A percentile compares a stretch with the other conserved stretches of the same genome.
These are phyloP conservation scores for Ptiloglossa arizonensis DNA, from an alignment of 1,140 invertebrate species.

Conservation along the genomic window DNA sequence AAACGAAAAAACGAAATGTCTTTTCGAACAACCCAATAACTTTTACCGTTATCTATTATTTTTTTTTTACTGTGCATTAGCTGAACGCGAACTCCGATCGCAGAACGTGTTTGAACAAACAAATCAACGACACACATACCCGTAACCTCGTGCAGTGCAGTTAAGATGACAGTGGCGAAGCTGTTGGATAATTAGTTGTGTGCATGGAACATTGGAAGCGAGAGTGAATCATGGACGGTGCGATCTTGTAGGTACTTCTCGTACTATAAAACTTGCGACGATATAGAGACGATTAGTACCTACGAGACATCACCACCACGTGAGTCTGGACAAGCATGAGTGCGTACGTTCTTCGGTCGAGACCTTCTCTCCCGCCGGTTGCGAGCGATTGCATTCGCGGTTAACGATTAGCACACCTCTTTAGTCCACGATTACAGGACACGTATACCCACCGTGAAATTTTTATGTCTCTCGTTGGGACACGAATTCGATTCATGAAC, in stretches of 20 bases:
- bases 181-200: background rate
- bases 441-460: too few relatives aligned
- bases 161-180: background rate
- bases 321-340: background rate
- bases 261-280: constrained; percentile 52
- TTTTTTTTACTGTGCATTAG: too few relatives aligned
- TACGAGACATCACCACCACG: constrained; percentile 13
- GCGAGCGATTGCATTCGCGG: background rate
- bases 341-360: background rate
- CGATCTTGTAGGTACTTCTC: constrained; percentile 49
- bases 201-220: background rate
- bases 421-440: background rate
- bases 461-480: too few relatives aligned
- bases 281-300: constrained; percentile 58
- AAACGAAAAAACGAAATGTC: too few relatives aligned
- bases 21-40: too few relatives aligned
- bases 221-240: background rate
- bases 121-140: constrained; percentile 4
- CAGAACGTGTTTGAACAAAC: too few relatives aligned
- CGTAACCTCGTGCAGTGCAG: background rate
- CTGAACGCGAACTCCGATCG: too few relatives aligned
- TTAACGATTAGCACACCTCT: background rate
- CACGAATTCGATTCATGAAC: too few relatives aligned
- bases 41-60: too few relatives aligned
- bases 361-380: background rate